These are phyloP conservation scores for Crocodylus rhombifer DNA, from an alignment of 2,797 vertebrate species.

Conservation along the genomic window DNA sequence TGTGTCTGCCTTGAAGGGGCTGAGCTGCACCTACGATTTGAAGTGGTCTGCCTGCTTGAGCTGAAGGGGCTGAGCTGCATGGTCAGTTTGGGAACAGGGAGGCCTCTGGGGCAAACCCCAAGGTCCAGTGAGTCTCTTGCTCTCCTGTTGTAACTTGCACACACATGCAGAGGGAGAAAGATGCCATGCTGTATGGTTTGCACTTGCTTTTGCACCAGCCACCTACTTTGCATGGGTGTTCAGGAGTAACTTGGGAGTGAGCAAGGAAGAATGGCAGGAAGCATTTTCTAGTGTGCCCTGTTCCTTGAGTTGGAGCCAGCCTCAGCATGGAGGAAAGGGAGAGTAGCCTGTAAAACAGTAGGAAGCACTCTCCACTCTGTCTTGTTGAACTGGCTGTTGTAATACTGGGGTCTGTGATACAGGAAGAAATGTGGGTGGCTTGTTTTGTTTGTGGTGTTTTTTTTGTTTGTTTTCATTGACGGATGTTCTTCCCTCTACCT, in stretches of 20 bases:
- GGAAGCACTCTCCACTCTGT: too few relatives aligned
- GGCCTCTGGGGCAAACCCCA: background rate
- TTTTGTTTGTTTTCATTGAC: too few relatives aligned
- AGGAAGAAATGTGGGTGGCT: background rate
- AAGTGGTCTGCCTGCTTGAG: background rate
- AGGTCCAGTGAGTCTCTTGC: too few relatives aligned
- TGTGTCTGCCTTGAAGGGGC: background rate
- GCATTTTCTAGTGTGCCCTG: background rate
- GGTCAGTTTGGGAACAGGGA: background rate
- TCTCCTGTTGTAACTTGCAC: background rate
- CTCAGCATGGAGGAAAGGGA: background rate
- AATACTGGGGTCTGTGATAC: background rate
- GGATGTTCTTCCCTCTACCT: background rate
- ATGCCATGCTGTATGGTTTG: too few relatives aligned
- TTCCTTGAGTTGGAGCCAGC: background rate
- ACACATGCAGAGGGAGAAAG: too few relatives aligned
- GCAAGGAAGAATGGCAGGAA: accelerated
- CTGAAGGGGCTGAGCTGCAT: too few relatives aligned
- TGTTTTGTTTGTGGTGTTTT: too few relatives aligned
- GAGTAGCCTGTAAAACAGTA: too few relatives aligned
- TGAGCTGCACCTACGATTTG: background rate
- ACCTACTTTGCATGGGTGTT: background rate
- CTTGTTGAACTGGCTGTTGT: too few relatives aligned
- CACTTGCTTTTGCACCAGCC: background rate
- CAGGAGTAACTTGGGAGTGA: background rate